phyloP scores from a whole-genome alignment of 1,140 invertebrate species.

The Carposina sasakii region DNA sequence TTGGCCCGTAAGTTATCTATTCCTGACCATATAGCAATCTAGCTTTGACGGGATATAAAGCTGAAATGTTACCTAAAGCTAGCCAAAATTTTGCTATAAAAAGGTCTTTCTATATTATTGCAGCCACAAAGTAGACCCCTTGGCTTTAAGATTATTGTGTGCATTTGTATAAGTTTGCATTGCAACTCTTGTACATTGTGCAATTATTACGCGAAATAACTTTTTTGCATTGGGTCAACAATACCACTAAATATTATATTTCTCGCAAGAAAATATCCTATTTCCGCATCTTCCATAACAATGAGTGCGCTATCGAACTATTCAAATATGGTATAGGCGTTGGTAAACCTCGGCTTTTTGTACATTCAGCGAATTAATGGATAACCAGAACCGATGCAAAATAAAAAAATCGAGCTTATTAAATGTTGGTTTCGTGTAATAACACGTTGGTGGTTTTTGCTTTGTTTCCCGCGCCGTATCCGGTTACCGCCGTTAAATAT shows the following conservation, averaged over 20 bases:
- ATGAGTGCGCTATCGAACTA: constrained; percentile 62
- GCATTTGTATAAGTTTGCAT: no score
- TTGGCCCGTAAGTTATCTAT: no score
- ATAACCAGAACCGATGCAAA: constrained; percentile 65
- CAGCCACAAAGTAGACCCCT: no score
- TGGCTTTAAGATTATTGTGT: no score
- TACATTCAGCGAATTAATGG: constrained; percentile 63
- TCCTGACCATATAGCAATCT: no score
- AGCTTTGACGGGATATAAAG: no score
- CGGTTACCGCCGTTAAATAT: constrained; percentile 71
- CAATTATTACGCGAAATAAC: constrained; percentile 39
- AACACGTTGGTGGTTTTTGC: constrained; percentile 67
- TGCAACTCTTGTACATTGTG: no score
- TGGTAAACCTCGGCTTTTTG: constrained; percentile 61
- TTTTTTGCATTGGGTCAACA: constrained; percentile 60
- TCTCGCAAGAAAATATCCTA: constrained; percentile 72
- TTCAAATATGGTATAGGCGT: constrained; percentile 62
- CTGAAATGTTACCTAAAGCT: no score
- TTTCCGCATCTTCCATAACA: constrained; percentile 71
- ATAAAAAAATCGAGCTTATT: constrained; percentile 69
- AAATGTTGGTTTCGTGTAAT: constrained; percentile 71
- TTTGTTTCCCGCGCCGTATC: constrained; percentile 66
- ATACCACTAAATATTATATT: constrained; percentile 67
- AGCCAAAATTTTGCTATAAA: no score
- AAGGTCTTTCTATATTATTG: no score